These are phyloP conservation scores for Penaeus chinensis DNA, from an alignment of 1,140 invertebrate genomes.

Conservation along the genomic window DNA sequence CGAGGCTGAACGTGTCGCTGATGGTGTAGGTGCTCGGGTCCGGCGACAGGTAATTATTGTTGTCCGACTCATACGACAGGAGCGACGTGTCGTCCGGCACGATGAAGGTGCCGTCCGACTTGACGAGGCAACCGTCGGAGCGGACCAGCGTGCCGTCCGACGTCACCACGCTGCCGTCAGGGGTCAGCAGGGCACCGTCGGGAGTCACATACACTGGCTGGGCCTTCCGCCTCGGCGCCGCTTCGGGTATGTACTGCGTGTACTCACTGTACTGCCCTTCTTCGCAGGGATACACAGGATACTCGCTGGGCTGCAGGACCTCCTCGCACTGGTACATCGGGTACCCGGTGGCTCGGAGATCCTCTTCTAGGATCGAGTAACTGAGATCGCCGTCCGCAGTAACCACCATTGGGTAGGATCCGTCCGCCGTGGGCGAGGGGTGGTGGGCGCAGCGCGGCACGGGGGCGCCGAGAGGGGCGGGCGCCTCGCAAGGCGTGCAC, in stretches of 20 bases:
- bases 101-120: slow-evolving; percentile 36
- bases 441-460: slow-evolving; percentile 4
- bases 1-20: slow-evolving; percentile 6
- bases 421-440: slow-evolving; percentile 22
- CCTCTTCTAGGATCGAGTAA: slow-evolving; percentile 29
- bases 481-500: slow-evolving; percentile 54
- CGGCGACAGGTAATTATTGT: slow-evolving; percentile 20
- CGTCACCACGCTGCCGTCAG: slow-evolving; percentile 46
- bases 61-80: neutral
- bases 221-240: slow-evolving; percentile 2
- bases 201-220: slow-evolving; percentile 47
- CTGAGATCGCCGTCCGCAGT: slow-evolving; percentile 41
- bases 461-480: slow-evolving; percentile 30
- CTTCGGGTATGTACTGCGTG: neutral
- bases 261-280: neutral
- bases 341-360: slow-evolving; percentile 38
- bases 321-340: neutral
- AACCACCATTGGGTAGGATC: slow-evolving; percentile 53
- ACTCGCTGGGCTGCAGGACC: neutral
- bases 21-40: neutral
- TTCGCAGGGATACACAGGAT: neutral
- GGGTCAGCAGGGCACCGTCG: slow-evolving; percentile 40
- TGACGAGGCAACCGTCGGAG: slow-evolving; percentile 40
- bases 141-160: slow-evolving; percentile 40
- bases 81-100: neutral